A percentile compares a stretch with the other conserved stretches of the same genome.
Evolutionary conservation across 2,113 vertebrate genomes (phyloP).

Genomic region (Redunca redunca): DNA sequence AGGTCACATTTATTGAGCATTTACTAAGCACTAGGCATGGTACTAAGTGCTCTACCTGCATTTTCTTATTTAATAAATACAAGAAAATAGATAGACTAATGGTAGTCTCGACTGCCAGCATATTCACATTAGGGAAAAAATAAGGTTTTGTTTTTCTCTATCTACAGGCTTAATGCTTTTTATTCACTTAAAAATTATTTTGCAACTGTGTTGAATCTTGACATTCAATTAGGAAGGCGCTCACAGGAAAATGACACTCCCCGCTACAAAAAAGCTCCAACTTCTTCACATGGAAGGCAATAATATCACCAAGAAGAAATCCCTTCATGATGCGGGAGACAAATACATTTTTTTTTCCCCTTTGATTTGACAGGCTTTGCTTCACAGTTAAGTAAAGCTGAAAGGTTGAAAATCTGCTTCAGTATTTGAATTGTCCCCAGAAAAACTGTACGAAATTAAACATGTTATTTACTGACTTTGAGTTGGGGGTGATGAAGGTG

Average conservation of each 20-base stretch:
- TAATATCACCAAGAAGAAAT: conserved; percentile 14
- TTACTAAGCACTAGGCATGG: background rate
- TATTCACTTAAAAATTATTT: background rate
- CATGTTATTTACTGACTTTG: background rate
- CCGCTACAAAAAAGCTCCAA: conserved; percentile 10
- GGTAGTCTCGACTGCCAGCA: background rate
- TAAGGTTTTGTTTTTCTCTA: background rate
- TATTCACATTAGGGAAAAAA: background rate
- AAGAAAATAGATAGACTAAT: background rate
- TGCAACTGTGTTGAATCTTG: conserved; percentile 27
- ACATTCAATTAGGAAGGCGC: conserved; percentile 49
- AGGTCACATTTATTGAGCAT: background rate
- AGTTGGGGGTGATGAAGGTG: background rate
- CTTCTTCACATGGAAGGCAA: conserved; percentile 19
- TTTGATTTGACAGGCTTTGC: background rate
- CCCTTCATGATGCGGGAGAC: background rate
- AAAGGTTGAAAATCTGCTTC: conserved; percentile 34
- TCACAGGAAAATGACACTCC: background rate
- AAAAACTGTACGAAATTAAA: conserved; percentile 48
- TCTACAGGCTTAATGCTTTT: background rate
- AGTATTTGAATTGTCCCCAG: conserved; percentile 44
- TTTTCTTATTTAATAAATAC: conserved; percentile 22
- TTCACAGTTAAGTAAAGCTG: conserved; percentile 25
- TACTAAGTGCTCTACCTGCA: background rate
- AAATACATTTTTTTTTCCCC: rapidly evolving